A percentile compares a stretch with the other conserved stretches of the same genome.
Evolutionary conservation across 2,113 vertebrate species (phyloP).

Genomic region (Muntiacus reevesi): DNA sequence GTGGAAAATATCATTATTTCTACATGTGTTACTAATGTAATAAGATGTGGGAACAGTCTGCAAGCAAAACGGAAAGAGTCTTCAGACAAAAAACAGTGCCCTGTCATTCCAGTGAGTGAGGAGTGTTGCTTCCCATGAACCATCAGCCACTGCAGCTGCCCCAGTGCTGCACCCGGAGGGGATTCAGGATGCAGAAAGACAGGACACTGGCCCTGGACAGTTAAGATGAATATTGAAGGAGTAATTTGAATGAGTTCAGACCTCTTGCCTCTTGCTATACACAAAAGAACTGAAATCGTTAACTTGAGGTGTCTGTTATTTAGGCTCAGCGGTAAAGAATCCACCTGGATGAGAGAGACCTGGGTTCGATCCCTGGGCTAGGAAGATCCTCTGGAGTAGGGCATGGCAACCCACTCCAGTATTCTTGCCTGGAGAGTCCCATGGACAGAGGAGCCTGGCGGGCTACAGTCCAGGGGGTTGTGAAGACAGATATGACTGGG

Average conservation of each 20-base stretch:
- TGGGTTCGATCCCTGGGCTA: background rate
- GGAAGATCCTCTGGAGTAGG: background rate
- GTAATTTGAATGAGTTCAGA: background rate
- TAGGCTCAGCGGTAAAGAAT: background rate
- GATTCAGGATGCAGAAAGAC: background rate
- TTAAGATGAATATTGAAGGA: background rate
- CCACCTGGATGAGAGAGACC: background rate
- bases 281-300: background rate
- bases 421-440: background rate
- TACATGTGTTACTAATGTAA: background rate
- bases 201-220: background rate
- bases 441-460: background rate
- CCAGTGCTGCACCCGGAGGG: background rate
- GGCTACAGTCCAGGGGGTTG: background rate
- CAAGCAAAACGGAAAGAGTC: background rate
- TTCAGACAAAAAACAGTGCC: background rate
- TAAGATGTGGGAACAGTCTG: background rate
- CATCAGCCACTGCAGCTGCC: background rate
- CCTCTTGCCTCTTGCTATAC: background rate
- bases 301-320: background rate
- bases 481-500: background rate
- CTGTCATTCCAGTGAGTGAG: background rate
- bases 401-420: background rate
- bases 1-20: background rate
- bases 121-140: background rate